Conservation (phyloP, 2,797 vertebrate species). For the Pempheris klunzingeri region DNA sequence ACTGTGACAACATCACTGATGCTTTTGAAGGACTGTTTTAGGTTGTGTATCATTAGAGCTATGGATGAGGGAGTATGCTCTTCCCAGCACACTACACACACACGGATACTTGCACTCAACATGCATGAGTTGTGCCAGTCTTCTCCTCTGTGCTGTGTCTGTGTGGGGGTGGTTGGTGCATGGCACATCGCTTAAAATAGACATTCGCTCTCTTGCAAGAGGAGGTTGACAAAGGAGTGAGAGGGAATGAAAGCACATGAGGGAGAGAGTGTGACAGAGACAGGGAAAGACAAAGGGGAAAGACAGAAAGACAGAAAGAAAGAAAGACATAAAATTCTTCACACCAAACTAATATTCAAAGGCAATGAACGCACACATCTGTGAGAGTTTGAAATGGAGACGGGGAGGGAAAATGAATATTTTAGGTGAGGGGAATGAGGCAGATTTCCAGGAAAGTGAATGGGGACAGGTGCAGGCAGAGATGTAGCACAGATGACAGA, state of each 20-base stretch:
- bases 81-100: conserved; percentile 22
- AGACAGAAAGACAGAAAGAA: conserved; percentile 27
- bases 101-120: conserved; percentile 54
- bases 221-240: conserved; percentile 80
- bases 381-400: conserved; percentile 57
- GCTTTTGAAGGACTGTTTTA: conserved; percentile 55
- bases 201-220: conserved; percentile 80
- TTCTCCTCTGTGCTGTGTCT: conserved; percentile 62
- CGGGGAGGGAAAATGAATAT: conserved; percentile 55
- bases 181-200: conserved; percentile 86
- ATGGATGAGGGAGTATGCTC: conserved; percentile 30
- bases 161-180: conserved; percentile 81
- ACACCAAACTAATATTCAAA: conserved; percentile 58
- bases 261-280: conserved; percentile 69
- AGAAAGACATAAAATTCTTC: conserved; percentile 46
- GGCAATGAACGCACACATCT: conserved; percentile 55
- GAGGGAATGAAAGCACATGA: conserved; percentile 70
- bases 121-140: conserved; percentile 76
- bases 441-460: conserved; percentile 64
- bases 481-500: conserved; percentile 23
- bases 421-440: conserved; percentile 59
- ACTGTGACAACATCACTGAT: conserved; percentile 35
- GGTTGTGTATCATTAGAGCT: conserved; percentile 23
- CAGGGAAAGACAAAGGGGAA: conserved; percentile 52
- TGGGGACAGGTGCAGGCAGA: conserved; percentile 45